A percentile compares a stretch with the other conserved stretches of the same genome.
phyloP scores from a whole-genome alignment of 2,888 invertebrate species.

The Seladonia tumulorum region DNA sequence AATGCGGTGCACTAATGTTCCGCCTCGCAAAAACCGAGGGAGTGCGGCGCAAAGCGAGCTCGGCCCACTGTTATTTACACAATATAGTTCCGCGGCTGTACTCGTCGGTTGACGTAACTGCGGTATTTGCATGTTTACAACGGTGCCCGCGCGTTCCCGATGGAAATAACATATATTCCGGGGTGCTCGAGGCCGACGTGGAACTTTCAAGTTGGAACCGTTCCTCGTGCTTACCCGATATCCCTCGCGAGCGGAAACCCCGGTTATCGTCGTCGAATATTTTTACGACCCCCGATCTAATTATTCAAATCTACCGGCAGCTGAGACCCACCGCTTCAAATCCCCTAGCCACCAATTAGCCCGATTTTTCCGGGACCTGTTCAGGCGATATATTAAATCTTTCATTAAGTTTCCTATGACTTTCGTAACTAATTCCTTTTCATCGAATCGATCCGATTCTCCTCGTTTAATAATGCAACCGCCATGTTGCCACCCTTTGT shows the following conservation, averaged over 20 bases:
- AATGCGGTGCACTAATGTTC: slow-evolving; percentile 25
- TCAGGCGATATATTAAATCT: background rate
- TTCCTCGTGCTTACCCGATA: background rate
- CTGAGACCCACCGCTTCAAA: background rate
- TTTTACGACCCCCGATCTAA: background rate
- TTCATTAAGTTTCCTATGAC: background rate
- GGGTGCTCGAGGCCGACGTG: background rate
- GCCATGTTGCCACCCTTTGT: too few relatives aligned
- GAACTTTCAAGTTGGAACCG: slow-evolving; percentile 23
- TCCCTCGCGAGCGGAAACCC: background rate
- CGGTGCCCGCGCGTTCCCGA: slow-evolving; percentile 26
- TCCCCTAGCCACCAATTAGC: background rate
- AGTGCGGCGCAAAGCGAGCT: background rate
- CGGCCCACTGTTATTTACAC: slow-evolving; percentile 27
- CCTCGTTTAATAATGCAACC: too few relatives aligned
- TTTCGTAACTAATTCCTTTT: too few relatives aligned
- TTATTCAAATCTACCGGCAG: background rate
- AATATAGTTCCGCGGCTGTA: slow-evolving; percentile 10
- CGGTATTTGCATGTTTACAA: slow-evolving; percentile 53
- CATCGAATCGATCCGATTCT: too few relatives aligned
- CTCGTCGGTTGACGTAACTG: slow-evolving; percentile 25
- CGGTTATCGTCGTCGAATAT: background rate
- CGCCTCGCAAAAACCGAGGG: background rate
- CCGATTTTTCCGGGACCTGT: background rate
- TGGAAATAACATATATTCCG: slow-evolving; percentile 42